These are phyloP conservation scores for Autographa gamma DNA, from an alignment of 2,888 invertebrate genomes.

Conservation along the genomic window DNA sequence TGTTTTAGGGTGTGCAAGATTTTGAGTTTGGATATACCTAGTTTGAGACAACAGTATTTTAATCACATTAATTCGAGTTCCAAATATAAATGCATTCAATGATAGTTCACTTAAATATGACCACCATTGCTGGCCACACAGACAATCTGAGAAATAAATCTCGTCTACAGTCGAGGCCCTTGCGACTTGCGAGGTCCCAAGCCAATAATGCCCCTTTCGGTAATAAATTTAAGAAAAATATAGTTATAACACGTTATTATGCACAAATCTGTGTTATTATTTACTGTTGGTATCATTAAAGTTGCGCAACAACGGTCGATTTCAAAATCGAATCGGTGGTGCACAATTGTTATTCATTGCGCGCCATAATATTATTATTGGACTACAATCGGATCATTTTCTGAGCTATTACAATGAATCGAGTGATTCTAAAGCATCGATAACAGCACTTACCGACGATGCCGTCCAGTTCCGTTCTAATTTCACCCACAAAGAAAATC, in stretches of 20 bases:
- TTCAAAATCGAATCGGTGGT: conserved; percentile 63
- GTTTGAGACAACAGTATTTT: too few species aligned
- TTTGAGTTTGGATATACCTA: too few species aligned
- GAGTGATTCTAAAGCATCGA: conserved; percentile 60
- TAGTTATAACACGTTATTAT: conserved; percentile 47
- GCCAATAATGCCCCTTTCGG: conserved; percentile 45
- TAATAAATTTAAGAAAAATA: conserved; percentile 59
- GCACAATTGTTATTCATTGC: conserved; percentile 67
- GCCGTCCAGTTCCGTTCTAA: conserved; percentile 54
- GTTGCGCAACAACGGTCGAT: conserved; percentile 63
- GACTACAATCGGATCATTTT: conserved; percentile 64
- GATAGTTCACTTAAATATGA: conserved; percentile 20
- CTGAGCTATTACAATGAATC: conserved; percentile 66
- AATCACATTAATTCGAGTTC: not conserved
- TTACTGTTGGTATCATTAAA: conserved; percentile 46
- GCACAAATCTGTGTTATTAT: conserved; percentile 55
- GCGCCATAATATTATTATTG: conserved; percentile 65
- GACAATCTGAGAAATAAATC: conserved; percentile 23
- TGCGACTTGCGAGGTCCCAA: conserved; percentile 33
- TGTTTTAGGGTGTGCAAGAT: too few species aligned
- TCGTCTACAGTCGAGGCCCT: conserved; percentile 39
- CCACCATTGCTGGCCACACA: conserved; percentile 20
- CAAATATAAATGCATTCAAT: conserved; percentile 1
- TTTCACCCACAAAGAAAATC: conserved; percentile 59
- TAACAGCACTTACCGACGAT: conserved; percentile 58